Conservation (phyloP, 2,113 vertebrate species). For the Tragelaphus buxtoni region DNA sequence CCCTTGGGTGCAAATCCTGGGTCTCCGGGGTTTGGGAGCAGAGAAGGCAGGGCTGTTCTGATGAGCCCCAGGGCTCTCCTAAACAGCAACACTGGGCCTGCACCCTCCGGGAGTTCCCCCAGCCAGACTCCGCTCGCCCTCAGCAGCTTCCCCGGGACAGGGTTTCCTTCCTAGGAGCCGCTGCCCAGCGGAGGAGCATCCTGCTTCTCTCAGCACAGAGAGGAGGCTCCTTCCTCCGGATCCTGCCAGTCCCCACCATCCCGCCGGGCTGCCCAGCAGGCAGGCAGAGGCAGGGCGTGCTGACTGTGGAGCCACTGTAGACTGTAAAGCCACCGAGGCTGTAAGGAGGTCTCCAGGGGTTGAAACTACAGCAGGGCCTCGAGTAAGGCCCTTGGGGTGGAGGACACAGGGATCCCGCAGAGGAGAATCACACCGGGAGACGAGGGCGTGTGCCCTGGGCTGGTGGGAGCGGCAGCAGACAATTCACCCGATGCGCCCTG, state of each 20-base stretch:
- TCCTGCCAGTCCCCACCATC: not conserved
- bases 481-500: not conserved
- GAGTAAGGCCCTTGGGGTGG: not conserved
- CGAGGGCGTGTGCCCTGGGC: not conserved
- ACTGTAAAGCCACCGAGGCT: not conserved
- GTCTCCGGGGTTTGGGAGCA: not conserved
- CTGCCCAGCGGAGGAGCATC: not conserved
- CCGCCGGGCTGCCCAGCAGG: not conserved
- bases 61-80: not conserved
- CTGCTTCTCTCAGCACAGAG: not conserved
- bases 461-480: not conserved
- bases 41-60: not conserved
- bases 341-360: not conserved
- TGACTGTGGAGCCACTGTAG: no score
- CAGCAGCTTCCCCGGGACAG: no score
- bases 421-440: not conserved
- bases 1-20: not conserved
- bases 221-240: not conserved
- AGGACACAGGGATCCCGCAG: not conserved
- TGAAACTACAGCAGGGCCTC: not conserved
- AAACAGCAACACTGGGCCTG: not conserved
- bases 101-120: not conserved
- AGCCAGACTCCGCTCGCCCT: fast-evolving
- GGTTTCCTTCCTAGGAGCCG: not conserved
- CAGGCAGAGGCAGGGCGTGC: not conserved